Evolutionary conservation across 2,113 vertebrate species (phyloP), one percentile per base, ranked within the genome.

Genomic region (Forbesichthys papilliferus): DNA sequence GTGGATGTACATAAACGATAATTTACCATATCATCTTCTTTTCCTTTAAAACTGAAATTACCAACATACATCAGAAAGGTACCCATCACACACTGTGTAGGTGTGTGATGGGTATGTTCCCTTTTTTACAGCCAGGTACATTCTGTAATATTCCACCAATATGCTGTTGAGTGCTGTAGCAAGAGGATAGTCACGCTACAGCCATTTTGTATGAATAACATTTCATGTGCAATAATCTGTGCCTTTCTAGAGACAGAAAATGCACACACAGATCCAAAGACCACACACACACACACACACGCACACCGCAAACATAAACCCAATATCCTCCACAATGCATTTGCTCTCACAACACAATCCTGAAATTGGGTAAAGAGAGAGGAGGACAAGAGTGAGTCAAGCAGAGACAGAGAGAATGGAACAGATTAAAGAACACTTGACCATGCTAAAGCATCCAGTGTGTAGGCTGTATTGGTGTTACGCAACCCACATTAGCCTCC

Each of bases 201-300:
- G 83, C 83, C 88, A 76, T 71, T 89, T 89, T 84, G 84, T 86
- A 88, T 89, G 86, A 91, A 91, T 89, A 89, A 90, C 81, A 89
- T 90, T 89, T 90, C 88, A 88, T 88, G 90, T 89, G 86, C 89
- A 91, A 87, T 90, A 88, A 90, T 87, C 87, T 91, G 90, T 82
- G 79, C 77, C 87, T 91, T 90, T 87, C 82, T 83, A 77, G 79
- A 81, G 76, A 79, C 80, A 84, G 84, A 90, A 77, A 78, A n/a
- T 55, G 9, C 53, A n/a, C 13, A 16, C 20, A 59, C 14, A 63
- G 27, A 16, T 10, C 9, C 46, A 49, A 46, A 48, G 12, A 27
- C 59, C 59, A 9, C 36, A 4, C 61, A 80, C 82, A 79, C 69
- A 67, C 66, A 54, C 13, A 69, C 49, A 48, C 58, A 68, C 47